Conservation (phyloP, 2,113 vertebrate species). For the Serilophus lunatus region DNA sequence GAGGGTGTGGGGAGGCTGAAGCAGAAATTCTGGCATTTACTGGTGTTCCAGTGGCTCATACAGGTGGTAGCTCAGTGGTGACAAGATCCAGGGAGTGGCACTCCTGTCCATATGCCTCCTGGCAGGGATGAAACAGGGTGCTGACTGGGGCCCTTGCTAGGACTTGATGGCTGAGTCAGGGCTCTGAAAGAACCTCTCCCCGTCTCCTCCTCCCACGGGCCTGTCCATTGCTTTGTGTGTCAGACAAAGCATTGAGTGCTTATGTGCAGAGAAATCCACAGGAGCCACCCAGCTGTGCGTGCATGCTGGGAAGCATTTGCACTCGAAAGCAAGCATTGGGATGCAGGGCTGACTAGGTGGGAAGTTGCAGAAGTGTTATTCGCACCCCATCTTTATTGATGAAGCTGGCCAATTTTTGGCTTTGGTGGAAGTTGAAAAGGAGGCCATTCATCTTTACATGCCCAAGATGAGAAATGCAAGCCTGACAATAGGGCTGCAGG, state of each 20-base stretch:
- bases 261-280: background rate
- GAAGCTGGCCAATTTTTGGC: background rate
- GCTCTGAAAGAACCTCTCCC: background rate
- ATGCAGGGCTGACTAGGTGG: no score
- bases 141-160: background rate
- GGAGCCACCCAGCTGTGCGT: fast-evolving
- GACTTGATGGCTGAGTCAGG: constrained; percentile 17
- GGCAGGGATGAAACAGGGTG: background rate
- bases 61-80: background rate
- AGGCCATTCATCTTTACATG: background rate
- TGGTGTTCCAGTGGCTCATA: background rate
- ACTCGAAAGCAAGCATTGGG: background rate
- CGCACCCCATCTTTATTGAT: background rate
- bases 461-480: background rate
- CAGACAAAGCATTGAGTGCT: fast-evolving
- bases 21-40: background rate
- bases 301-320: fast-evolving
- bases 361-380: background rate
- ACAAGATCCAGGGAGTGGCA: background rate
- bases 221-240: background rate
- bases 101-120: background rate
- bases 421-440: background rate
- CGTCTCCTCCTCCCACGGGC: background rate
- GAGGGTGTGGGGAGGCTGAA: background rate
- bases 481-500: background rate